Base-by-base conservation (phyloP, 2,888 invertebrate species). In the Dioctria linearis region DNA sequence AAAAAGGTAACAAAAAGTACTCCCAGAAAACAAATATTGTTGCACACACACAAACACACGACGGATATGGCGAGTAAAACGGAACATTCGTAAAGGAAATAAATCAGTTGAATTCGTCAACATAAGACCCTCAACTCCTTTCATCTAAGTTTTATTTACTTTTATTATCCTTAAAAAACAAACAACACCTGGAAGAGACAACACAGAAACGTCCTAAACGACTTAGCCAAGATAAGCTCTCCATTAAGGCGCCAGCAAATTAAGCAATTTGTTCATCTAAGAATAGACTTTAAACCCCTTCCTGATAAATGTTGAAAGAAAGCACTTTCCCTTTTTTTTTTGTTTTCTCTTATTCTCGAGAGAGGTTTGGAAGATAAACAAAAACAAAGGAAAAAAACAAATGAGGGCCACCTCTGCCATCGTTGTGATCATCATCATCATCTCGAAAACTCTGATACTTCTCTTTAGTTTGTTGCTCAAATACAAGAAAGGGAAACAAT, bases 231-330 rank as follows among this genome's bases (percentile, higher is more conserved):
- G 75, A 75, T 75, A 75, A 75, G 75, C 75, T 37, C 59, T 59
- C 75, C 75, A 75, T 75, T 75, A 75, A 75, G 61, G 59, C 75
- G 43, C 57, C 75, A 75, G 59, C 43, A 75, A 75, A 75, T 75
- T 75, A 75, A 75, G 75, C 51, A 75, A 75, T 75, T 75, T 75
- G 75, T 59, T 61, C 75, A 75, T 59, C 59, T 57, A 59, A 42
- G 13, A 13, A 13, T 42, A 51, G 59, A 75, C 59, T 43, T 59
- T 61, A 39, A 73, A 54, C 42, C 61, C 43, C 37, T 59, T 59
- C 46, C 46, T 5, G 25, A 59, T n/a, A 59, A 59, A n/a, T 13
- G 13, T n/a, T 59, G 25, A 40, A 65, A 65, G 65, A 65, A 65
- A n/a, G 65, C 39, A 39, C 65, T 39, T 65, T 40, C 39, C 40